Conservation (phyloP, 2,888 invertebrate species). For the Hirtodrosophila histrioides region DNA sequence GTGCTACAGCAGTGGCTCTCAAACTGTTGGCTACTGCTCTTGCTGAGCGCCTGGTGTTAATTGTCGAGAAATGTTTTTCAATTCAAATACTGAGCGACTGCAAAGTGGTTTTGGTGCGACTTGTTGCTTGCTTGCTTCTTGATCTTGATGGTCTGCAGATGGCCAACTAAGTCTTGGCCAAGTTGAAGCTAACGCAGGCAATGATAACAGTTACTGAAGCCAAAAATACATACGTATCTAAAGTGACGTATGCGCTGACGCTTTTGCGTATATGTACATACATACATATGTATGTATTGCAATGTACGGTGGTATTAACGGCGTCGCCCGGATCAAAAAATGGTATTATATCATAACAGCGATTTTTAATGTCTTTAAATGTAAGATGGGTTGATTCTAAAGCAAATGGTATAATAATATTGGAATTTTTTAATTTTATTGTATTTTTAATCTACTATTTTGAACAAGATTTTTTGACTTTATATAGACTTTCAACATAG, state of each 20-base stretch:
- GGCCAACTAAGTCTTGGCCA: slow-evolving; percentile 10
- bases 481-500: no score
- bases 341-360: no score
- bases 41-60: slow-evolving; percentile 45
- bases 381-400: no score
- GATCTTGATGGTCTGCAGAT: slow-evolving; percentile 20
- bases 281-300: not conserved
- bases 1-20: not conserved
- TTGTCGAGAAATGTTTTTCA: slow-evolving; percentile 32
- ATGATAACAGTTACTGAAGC: slow-evolving; percentile 46
- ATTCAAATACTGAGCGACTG: slow-evolving; percentile 20
- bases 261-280: slow-evolving; percentile 2
- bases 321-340: no score
- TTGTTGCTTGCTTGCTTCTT: not conserved
- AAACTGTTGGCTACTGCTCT: slow-evolving; percentile 32
- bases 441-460: no score
- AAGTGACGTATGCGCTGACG: slow-evolving; percentile 48
- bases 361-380: no score
- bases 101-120: slow-evolving; percentile 21
- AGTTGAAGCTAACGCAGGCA: not conserved
- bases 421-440: no score
- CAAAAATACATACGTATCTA: slow-evolving; percentile 29
- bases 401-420: no score
- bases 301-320: no score
- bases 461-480: no score